These are phyloP conservation scores for Druceiella hillmani DNA, from an alignment of 2,888 invertebrate genomes.

Conservation along the genomic window DNA sequence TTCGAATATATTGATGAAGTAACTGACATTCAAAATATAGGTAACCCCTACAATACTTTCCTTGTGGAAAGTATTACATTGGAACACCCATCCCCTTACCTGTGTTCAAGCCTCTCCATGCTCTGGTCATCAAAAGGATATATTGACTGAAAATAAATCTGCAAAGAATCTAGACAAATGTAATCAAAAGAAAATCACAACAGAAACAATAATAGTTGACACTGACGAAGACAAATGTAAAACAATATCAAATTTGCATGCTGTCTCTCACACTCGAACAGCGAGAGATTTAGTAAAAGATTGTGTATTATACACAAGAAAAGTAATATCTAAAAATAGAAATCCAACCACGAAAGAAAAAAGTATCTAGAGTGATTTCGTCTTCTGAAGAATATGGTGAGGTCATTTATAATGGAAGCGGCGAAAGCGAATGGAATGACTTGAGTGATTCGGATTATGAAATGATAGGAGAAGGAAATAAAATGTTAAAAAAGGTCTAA, in stretches of 20 bases:
- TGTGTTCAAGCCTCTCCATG: no score
- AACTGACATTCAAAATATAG: conserved; percentile 6
- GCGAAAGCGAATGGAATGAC: conserved; percentile 10
- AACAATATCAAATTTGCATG: background rate
- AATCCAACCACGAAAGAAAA: no score
- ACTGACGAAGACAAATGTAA: no score
- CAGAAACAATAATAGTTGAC: no score
- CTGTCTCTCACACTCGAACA: conserved; percentile 4
- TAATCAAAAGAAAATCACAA: no score
- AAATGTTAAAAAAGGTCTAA: conserved; percentile 7
- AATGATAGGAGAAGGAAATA: conserved; percentile 2
- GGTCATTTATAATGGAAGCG: no score
- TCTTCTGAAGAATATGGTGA: conserved; percentile 12
- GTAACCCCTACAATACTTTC: conserved; percentile 8
- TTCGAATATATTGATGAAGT: background rate
- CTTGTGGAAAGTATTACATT: conserved; percentile 6
- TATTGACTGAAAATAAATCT: background rate
- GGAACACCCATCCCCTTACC: conserved; percentile 7
- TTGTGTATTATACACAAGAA: conserved; percentile 16
- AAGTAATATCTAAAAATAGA: conserved; percentile 14
- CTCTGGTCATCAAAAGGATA: no score
- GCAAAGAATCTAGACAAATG: background rate
- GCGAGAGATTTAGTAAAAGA: conserved; percentile 15
- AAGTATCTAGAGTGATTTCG: conserved; percentile 6
- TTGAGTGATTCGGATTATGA: conserved; percentile 6